These are phyloP conservation scores for Phataginus tricuspis DNA, from an alignment of 2,797 vertebrate genomes.

Conservation along the genomic window DNA sequence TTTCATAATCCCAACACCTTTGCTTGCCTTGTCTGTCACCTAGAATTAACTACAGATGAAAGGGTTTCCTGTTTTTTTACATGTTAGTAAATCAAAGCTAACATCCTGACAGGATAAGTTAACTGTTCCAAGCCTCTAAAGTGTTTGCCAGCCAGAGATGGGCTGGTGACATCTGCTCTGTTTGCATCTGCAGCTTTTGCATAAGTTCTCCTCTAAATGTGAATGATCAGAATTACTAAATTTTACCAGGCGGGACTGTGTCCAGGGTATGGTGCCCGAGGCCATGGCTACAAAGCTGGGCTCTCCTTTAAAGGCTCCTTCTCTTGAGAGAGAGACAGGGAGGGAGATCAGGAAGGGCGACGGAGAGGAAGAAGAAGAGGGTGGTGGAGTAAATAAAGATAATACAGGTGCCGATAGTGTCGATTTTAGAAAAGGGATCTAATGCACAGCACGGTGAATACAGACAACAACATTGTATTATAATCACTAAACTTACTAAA, in stretches of 20 bases:
- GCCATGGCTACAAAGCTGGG: not conserved
- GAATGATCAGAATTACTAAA: not conserved
- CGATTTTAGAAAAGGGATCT: not conserved
- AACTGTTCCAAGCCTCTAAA: not conserved
- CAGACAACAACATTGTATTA: accelerated
- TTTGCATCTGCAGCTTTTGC: not conserved
- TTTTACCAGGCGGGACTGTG: not conserved
- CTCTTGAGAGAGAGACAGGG: not conserved
- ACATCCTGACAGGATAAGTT: constrained; percentile 37
- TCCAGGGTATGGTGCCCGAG: not conserved
- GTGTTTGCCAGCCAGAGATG: not conserved
- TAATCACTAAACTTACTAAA: not conserved
- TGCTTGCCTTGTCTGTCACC: constrained; percentile 58
- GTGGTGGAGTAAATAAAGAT: not conserved
- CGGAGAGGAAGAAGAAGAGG: not conserved
- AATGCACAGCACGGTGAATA: not conserved
- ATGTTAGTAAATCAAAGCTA: constrained; percentile 51
- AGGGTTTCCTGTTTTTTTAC: constrained; percentile 35
- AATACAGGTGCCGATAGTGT: not conserved
- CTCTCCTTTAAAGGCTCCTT: not conserved
- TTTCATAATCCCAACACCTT: not conserved
- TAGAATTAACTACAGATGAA: constrained; percentile 48
- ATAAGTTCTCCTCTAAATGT: not conserved
- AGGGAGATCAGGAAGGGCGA: no score
- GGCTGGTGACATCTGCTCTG: not conserved